Evolutionary conservation across 2,888 invertebrate genomes (phyloP).

Genomic region (Catocala fraxini): DNA sequence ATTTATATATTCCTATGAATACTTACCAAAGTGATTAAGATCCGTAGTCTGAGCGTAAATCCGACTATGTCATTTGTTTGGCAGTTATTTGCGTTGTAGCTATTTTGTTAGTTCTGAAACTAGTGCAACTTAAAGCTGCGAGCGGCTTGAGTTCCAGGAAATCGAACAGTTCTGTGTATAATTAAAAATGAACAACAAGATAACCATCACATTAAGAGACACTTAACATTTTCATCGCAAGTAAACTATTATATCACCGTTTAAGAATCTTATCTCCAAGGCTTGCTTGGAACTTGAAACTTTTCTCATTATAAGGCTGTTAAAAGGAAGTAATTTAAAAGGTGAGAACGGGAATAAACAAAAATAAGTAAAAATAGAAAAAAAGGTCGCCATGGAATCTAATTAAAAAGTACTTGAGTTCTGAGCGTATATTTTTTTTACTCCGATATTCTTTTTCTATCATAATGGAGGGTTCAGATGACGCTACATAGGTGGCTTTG

Average conservation of each 20-base stretch:
- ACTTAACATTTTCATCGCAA: constrained; percentile 38
- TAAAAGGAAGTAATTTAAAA: constrained; percentile 64
- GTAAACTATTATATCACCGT: constrained; percentile 51
- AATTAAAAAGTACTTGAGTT: constrained; percentile 70
- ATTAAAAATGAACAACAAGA: constrained; percentile 17
- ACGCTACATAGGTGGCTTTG: not conserved
- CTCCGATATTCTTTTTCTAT: constrained; percentile 46
- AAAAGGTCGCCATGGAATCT: constrained; percentile 63
- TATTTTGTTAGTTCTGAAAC: too few relatives aligned
- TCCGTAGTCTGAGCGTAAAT: too few relatives aligned
- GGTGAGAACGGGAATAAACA: constrained; percentile 63
- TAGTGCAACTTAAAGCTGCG: too few relatives aligned
- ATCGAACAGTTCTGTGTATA: too few relatives aligned
- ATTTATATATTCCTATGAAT: too few relatives aligned
- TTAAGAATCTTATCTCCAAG: constrained; percentile 52
- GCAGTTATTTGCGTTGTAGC: too few relatives aligned
- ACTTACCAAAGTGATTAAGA: too few relatives aligned
- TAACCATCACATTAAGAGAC: constrained; percentile 31
- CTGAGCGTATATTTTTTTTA: constrained; percentile 52
- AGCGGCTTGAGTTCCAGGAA: too few relatives aligned
- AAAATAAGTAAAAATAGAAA: constrained; percentile 54
- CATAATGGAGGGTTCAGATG: constrained; percentile 26
- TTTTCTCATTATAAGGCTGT: constrained; percentile 73
- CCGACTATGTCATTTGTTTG: too few relatives aligned
- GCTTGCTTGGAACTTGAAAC: constrained; percentile 56